A percentile compares a stretch with the other conserved stretches of the same genome.
Evolutionary conservation across 2,888 invertebrate species (phyloP).

Genomic region (Pyralis farinalis): DNA sequence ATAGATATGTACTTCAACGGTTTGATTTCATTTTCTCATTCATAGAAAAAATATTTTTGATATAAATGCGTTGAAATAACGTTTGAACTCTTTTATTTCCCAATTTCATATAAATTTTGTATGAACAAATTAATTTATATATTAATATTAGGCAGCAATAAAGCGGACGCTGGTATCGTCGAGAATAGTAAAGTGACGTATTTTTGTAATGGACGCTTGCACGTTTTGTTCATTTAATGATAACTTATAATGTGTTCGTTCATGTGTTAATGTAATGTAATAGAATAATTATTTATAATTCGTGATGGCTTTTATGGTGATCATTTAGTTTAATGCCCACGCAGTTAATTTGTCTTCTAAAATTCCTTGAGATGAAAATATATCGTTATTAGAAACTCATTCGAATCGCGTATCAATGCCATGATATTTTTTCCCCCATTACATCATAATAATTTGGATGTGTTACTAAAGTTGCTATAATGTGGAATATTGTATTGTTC

Average conservation of each 20-base stretch:
- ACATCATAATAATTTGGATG: too few species aligned
- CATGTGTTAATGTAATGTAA: conserved; percentile 18
- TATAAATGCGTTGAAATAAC: not conserved
- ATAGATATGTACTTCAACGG: too few species aligned
- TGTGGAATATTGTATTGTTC: too few species aligned
- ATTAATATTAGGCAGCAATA: conserved; percentile 29
- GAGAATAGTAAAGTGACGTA: conserved; percentile 13
- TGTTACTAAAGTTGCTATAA: too few species aligned
- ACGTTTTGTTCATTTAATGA: conserved; percentile 13
- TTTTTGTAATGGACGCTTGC: conserved; percentile 33
- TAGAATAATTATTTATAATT: conserved; percentile 14
- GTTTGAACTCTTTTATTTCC: not conserved
- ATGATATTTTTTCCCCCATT: too few species aligned
- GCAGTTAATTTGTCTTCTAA: not conserved
- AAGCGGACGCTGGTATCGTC: conserved; percentile 39
- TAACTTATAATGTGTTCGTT: conserved; percentile 20
- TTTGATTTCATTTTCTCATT: too few species aligned
- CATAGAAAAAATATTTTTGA: not conserved
- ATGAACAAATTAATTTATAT: conserved; percentile 5
- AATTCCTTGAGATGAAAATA: too few species aligned
- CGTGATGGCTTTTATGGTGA: conserved; percentile 16
- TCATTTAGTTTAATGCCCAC: not conserved
- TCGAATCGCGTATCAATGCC: too few species aligned
- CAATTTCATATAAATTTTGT: not conserved
- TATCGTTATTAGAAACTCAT: too few species aligned